Percentiles rank a stretch among this genome's conserved stretches.
These are phyloP conservation scores for Lasioglossum calceatum DNA, from an alignment of 2,888 invertebrate species.

Conservation along the genomic window DNA sequence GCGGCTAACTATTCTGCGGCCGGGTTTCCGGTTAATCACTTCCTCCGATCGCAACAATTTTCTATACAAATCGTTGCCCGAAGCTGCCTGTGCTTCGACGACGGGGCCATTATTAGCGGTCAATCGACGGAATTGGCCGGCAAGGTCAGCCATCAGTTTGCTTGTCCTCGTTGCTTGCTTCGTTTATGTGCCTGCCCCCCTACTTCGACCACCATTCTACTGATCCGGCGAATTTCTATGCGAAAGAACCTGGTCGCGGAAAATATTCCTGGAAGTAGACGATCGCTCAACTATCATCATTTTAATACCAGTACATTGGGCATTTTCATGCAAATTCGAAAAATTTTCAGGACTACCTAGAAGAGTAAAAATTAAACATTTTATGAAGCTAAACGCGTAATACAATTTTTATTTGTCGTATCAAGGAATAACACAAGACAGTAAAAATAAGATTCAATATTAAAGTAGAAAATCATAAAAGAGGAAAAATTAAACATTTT, in stretches of 20 bases:
- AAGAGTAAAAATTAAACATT: not conserved
- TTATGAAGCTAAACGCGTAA: not conserved
- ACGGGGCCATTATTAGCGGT: constrained; percentile 45
- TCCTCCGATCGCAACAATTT: constrained; percentile 33
- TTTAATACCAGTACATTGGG: not conserved
- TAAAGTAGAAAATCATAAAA: too few species aligned
- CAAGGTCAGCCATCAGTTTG: constrained; percentile 45
- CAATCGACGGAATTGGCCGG: constrained; percentile 52
- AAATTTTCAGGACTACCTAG: not conserved
- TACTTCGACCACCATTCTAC: not conserved
- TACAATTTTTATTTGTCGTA: not conserved
- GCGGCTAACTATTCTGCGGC: constrained; percentile 12
- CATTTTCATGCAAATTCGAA: not conserved
- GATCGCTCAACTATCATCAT: not conserved
- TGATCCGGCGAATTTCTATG: not conserved
- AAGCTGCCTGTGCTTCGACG: constrained; percentile 33
- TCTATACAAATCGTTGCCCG: constrained; percentile 38
- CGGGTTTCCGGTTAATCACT: constrained; percentile 44
- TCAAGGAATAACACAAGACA: too few species aligned
- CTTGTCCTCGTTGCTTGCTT: constrained; percentile 34
- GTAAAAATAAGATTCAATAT: too few species aligned
- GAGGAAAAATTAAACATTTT: too few species aligned
- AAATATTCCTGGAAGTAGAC: not conserved
- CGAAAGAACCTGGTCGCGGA: not conserved
- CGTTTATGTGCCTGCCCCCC: constrained; percentile 6